These are phyloP conservation scores for Synergus laeviventris DNA, from an alignment of 2,888 invertebrate genomes.

Conservation along the genomic window DNA sequence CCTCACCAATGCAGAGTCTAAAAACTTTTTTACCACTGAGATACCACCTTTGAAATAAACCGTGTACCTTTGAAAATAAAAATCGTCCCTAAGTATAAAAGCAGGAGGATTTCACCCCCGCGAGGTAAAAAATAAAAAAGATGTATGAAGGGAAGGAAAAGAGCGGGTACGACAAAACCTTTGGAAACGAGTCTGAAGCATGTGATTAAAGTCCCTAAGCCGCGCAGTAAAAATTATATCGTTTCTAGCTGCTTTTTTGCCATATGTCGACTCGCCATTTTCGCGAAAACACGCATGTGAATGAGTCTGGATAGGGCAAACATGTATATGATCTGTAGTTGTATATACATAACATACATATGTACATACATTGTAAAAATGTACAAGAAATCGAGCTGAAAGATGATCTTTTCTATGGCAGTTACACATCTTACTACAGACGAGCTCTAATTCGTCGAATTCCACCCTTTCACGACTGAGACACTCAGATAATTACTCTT, in stretches of 20 bases:
- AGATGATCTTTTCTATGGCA: neutral
- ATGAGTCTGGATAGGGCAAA: no score
- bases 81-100: neutral
- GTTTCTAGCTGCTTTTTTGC: neutral
- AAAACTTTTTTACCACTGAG: neutral
- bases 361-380: neutral
- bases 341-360: no score
- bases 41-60: neutral
- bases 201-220: constrained; percentile 11
- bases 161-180: neutral
- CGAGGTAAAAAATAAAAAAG: neutral
- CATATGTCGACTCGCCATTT: neutral
- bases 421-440: neutral
- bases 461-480: neutral
- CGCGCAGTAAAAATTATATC: constrained; percentile 9
- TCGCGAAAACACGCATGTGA: neutral
- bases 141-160: neutral
- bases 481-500: constrained; percentile 8
- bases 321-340: no score
- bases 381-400: neutral
- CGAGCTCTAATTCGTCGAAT: neutral
- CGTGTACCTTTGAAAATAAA: neutral
- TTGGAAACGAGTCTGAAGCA: neutral
- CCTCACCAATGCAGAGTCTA: neutral
- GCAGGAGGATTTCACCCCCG: neutral